These are phyloP conservation scores for Propithecus deckenii DNA, from an alignment of 2,797 vertebrate species.

Conservation along the genomic window DNA sequence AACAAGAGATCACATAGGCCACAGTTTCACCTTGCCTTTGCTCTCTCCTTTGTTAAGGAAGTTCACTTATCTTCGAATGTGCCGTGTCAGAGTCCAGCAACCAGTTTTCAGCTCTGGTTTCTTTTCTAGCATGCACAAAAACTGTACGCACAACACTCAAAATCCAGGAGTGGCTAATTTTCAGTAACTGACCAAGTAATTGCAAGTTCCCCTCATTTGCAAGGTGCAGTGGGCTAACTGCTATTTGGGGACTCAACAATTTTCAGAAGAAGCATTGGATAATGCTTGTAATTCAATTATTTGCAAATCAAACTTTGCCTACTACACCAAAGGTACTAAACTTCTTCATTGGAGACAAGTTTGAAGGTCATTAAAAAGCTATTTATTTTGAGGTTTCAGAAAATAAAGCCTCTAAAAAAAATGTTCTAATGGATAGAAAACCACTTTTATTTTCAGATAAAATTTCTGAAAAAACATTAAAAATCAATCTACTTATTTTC, in stretches of 20 bases:
- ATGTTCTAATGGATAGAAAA: slow-evolving; percentile 18
- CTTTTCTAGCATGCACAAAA: background rate
- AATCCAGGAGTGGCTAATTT: slow-evolving; percentile 12
- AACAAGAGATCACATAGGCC: background rate
- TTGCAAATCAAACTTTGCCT: slow-evolving; percentile 59
- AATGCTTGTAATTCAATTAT: slow-evolving; percentile 67
- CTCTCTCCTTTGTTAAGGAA: background rate
- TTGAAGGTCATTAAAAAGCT: slow-evolving; percentile 63
- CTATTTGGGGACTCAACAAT: background rate
- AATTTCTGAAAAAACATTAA: slow-evolving; percentile 49
- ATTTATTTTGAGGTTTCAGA: slow-evolving; percentile 56
- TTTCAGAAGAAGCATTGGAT: background rate
- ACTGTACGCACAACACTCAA: background rate
- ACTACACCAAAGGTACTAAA: slow-evolving; percentile 27
- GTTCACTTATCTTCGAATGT: background rate
- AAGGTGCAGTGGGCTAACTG: slow-evolving; percentile 24
- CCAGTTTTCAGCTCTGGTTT: background rate
- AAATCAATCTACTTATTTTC: slow-evolving; percentile 51
- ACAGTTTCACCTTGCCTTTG: background rate
- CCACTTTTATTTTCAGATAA: slow-evolving; percentile 46
- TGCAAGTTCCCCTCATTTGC: background rate
- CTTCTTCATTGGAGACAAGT: slow-evolving; percentile 37
- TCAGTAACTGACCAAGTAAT: slow-evolving; percentile 43
- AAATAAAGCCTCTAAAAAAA: slow-evolving; percentile 47
- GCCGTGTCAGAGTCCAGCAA: background rate